A percentile compares a stretch with the other conserved stretches of the same genome.
phyloP scores from a whole-genome alignment of 2,888 invertebrate species.

The Herminia tarsipennalis region DNA sequence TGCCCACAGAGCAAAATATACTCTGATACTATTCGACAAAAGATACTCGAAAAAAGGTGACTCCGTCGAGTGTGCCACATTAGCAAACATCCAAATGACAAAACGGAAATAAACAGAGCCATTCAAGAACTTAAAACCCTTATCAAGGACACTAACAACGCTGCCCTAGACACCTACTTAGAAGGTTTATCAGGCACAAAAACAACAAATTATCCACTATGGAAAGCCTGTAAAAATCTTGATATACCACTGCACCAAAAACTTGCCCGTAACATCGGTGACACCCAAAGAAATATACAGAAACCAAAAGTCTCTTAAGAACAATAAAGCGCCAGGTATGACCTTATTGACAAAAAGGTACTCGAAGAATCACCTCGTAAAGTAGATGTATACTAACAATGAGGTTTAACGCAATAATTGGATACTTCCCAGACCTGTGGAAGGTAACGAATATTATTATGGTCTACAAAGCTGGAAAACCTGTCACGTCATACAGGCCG shows the following conservation, averaged over 20 bases:
- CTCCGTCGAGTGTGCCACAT: conserved; percentile 19
- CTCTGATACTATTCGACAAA: neutral
- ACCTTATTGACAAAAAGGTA: conserved; percentile 1
- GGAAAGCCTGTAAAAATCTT: conserved; percentile 11
- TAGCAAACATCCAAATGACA: conserved; percentile 10
- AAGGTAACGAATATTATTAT: neutral
- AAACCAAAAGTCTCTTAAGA: neutral
- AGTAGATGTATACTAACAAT: neutral
- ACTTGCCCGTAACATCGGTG: neutral
- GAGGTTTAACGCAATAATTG: neutral
- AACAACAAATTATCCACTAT: conserved; percentile 5
- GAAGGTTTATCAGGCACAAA: neutral
- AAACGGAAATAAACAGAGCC: conserved; percentile 9
- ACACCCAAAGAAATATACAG: neutral
- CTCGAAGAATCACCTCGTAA: conserved; percentile 3
- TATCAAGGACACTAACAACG: neutral
- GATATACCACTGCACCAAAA: conserved; percentile 7
- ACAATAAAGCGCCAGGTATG: conserved; percentile 6
- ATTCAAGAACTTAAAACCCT: neutral
- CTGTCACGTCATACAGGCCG: conserved; percentile 3
- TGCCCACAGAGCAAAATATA: conserved; percentile 7
- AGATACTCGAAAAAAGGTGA: conserved; percentile 13
- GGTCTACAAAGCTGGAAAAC: conserved; percentile 4
- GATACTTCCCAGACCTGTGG: neutral
- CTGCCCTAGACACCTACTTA: conserved; percentile 3